phyloP scores from a whole-genome alignment of 2,888 invertebrate species.

The Nemapogon koenigi region DNA sequence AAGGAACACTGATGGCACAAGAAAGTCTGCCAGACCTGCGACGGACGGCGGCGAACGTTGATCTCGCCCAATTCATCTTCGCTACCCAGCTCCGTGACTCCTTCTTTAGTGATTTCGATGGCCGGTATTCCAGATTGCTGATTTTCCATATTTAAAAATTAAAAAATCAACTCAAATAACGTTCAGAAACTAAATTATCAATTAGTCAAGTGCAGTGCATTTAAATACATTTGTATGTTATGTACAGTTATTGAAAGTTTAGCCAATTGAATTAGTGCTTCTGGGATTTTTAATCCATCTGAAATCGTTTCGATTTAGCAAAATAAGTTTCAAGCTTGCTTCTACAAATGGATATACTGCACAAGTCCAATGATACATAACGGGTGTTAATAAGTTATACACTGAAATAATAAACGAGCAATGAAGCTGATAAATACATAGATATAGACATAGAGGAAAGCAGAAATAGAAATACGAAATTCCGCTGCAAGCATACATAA shows the following conservation, averaged over 20 bases:
- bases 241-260: no score
- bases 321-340: neutral
- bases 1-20: constrained; percentile 47
- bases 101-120: constrained; percentile 84
- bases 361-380: constrained; percentile 5
- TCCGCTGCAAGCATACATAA: constrained; percentile 34
- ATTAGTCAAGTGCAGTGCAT: constrained; percentile 2
- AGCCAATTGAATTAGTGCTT: no score
- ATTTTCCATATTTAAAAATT: constrained; percentile 30
- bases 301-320: no score
- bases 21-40: constrained; percentile 62
- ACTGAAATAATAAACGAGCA: neutral
- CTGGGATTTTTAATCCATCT: no score
- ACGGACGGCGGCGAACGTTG: constrained; percentile 30
- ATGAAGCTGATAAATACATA: neutral
- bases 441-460: constrained; percentile 28
- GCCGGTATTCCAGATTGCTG: constrained; percentile 66
- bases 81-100: constrained; percentile 71
- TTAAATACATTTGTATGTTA: no score
- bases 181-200: no score
- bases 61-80: constrained; percentile 67
- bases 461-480: constrained; percentile 36
- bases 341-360: constrained; percentile 5
- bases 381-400: neutral
- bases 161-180: no score